Conservation (phyloP, 1,140 invertebrate genomes). For the Bombus consobrinus region DNA sequence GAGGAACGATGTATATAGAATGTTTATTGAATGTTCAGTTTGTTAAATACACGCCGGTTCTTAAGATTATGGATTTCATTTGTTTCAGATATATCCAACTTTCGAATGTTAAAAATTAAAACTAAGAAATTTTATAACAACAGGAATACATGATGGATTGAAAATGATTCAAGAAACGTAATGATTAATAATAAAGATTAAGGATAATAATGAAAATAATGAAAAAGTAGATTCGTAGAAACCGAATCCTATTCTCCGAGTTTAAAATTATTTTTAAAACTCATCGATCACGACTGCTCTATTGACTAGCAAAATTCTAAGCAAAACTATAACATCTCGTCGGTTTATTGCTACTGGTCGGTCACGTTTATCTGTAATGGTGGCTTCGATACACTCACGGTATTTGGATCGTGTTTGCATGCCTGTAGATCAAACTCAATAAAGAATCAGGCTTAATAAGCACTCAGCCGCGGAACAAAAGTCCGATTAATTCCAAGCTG, state of each 20-base stretch:
- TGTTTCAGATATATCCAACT: background rate
- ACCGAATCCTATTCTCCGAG: background rate
- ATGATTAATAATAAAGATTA: too few species aligned
- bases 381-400: background rate
- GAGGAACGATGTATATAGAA: background rate
- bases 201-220: too few species aligned
- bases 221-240: background rate
- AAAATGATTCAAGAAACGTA: too few species aligned
- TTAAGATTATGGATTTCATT: background rate
- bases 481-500: conserved; percentile 76
- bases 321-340: too few species aligned
- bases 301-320: background rate
- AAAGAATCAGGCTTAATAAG: conserved; percentile 75
- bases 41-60: background rate
- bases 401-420: conserved; percentile 74
- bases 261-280: background rate
- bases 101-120: background rate
- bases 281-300: background rate
- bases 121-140: background rate
- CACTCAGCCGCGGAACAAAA: conserved; percentile 77
- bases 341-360: background rate
- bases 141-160: too few species aligned
- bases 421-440: conserved; percentile 55
- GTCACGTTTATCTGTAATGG: conserved; percentile 54
- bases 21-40: background rate